These are phyloP conservation scores for Callyntrura guangdongensis DNA, from an alignment of 2,888 invertebrate species.

Conservation along the genomic window DNA sequence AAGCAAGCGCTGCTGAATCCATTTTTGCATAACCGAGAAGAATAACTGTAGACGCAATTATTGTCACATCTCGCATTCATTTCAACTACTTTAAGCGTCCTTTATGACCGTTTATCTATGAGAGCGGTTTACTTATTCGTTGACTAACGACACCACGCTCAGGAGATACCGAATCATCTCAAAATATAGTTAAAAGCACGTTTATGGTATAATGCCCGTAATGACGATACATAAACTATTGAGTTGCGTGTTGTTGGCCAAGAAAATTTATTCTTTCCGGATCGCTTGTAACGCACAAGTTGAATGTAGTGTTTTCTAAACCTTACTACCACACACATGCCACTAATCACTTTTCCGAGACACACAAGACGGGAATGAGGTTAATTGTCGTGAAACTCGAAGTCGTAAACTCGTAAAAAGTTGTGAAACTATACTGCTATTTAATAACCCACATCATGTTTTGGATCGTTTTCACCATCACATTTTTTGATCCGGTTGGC, in stretches of 20 bases:
- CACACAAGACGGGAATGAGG: not conserved
- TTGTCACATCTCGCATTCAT: slow-evolving; percentile 54
- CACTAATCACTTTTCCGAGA: slow-evolving; percentile 9
- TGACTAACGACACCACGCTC: slow-evolving; percentile 22
- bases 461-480: not conserved
- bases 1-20: slow-evolving; percentile 50
- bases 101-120: not conserved
- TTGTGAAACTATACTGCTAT: not conserved
- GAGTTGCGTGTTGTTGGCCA: slow-evolving; percentile 3
- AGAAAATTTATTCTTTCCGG: slow-evolving; percentile 16
- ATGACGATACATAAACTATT: not conserved
- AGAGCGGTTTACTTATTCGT: not conserved
- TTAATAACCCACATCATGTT: not conserved
- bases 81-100: slow-evolving; percentile 52
- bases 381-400: not conserved
- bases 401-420: not conserved
- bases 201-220: not conserved
- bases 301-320: not conserved
- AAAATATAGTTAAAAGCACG: not conserved
- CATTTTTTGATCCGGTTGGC: not conserved
- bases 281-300: not conserved
- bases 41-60: slow-evolving; percentile 33
- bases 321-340: not conserved
- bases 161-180: not conserved
- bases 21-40: slow-evolving; percentile 51